Percentiles rank a stretch among this genome's conserved stretches.
phyloP scores from a whole-genome alignment of 2,888 invertebrate genomes.

The Pandemis corylana region DNA sequence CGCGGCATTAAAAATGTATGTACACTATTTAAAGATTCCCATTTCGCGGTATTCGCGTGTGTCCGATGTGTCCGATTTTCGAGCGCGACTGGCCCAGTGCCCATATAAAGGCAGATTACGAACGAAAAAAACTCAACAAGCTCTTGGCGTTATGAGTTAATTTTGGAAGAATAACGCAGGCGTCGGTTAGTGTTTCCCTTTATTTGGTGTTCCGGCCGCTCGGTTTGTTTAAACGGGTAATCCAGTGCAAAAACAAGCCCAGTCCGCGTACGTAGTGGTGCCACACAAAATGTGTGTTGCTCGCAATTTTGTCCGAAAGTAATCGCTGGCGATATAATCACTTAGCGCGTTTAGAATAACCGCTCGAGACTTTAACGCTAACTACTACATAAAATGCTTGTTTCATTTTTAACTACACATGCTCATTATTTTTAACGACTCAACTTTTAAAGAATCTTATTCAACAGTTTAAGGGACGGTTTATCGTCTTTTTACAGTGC shows the following conservation, averaged over 20 bases:
- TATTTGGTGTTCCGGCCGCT: conserved; percentile 78
- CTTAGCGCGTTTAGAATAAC: conserved; percentile 68
- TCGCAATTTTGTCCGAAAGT: conserved; percentile 69
- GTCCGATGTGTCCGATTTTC: conserved; percentile 78
- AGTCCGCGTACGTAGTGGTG: conserved; percentile 68
- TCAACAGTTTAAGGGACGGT: neutral
- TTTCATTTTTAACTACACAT: conserved; percentile 42
- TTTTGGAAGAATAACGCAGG: conserved; percentile 82
- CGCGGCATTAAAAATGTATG: conserved; percentile 81
- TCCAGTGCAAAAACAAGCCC: conserved; percentile 74
- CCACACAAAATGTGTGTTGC: conserved; percentile 70
- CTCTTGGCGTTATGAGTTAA: conserved; percentile 84
- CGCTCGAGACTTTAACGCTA: conserved; percentile 65
- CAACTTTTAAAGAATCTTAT: neutral
- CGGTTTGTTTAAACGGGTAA: conserved; percentile 82
- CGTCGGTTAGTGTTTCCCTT: conserved; percentile 78
- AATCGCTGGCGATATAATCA: conserved; percentile 79
- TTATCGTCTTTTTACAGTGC: neutral
- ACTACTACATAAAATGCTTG: conserved; percentile 61
- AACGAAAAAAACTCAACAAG: conserved; percentile 76
- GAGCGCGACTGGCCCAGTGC: conserved; percentile 81
- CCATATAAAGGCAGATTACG: conserved; percentile 83
- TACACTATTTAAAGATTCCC: conserved; percentile 81
- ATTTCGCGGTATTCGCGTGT: conserved; percentile 77
- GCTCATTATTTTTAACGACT: conserved; percentile 10